Conservation (phyloP, 2,888 invertebrate genomes). For the Hipparchia sbordonii region DNA sequence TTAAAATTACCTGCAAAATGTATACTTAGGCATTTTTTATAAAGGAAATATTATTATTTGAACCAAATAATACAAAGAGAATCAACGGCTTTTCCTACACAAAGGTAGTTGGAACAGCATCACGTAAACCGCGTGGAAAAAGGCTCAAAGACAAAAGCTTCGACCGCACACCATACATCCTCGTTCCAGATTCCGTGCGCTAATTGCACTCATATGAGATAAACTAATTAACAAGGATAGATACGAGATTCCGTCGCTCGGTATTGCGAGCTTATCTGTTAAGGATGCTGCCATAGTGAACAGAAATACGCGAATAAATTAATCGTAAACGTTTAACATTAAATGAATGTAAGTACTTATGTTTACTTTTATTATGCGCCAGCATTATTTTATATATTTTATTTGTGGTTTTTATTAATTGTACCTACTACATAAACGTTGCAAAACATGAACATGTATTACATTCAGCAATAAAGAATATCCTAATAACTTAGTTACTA, state of each 20-base stretch:
- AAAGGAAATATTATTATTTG: neutral
- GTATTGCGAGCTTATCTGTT: constrained; percentile 71
- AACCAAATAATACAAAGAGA: neutral
- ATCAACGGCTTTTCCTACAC: constrained; percentile 1
- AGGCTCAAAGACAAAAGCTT: constrained; percentile 52
- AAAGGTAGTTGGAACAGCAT: constrained; percentile 20
- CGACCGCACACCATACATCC: constrained; percentile 60
- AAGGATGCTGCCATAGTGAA: constrained; percentile 36
- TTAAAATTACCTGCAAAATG: neutral
- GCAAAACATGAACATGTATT: no score
- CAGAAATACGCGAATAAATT: neutral
- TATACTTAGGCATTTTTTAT: neutral
- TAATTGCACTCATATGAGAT: constrained; percentile 79
- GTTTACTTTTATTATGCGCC: no score
- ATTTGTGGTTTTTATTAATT: no score
- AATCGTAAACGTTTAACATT: no score
- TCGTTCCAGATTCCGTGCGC: constrained; percentile 76
- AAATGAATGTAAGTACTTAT: no score
- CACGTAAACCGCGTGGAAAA: constrained; percentile 25
- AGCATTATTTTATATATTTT: no score
- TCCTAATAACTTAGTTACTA: no score
- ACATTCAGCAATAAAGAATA: no score
- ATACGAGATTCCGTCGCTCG: constrained; percentile 73
- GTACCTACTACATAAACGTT: no score
- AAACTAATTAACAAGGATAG: constrained; percentile 82